Evolutionary conservation across 2,888 invertebrate genomes (phyloP).

Genomic region (Sthenelais limicola): DNA sequence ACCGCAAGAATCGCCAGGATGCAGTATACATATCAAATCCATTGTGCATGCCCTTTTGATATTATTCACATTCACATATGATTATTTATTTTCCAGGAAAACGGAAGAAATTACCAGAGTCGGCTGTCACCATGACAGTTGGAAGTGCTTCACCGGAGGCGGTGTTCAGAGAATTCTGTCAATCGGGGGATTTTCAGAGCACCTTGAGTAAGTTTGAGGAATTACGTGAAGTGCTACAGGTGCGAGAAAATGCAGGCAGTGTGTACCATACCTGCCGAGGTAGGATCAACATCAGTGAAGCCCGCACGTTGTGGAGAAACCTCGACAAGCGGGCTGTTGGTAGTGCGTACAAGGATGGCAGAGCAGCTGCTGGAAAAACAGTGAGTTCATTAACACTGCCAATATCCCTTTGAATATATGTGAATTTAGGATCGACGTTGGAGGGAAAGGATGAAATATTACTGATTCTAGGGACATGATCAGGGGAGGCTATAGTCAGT

Average conservation of each 20-base stretch:
- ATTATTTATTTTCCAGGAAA: no score
- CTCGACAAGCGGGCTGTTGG: constrained; percentile 31
- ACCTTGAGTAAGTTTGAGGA: constrained; percentile 19
- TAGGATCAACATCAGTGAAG: constrained; percentile 27
- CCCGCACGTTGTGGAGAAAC: constrained; percentile 27
- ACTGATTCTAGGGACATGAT: no score
- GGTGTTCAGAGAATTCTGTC: constrained; percentile 20
- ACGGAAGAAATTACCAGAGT: constrained; percentile 13
- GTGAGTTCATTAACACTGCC: no score
- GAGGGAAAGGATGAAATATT: no score
- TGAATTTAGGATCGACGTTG: no score
- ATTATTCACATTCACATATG: no score
- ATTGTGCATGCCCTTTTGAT: no score
- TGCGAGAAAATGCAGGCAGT: not conserved
- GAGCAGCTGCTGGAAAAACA: constrained; percentile 12
- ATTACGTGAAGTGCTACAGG: constrained; percentile 9
- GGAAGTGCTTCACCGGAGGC: constrained; percentile 23
- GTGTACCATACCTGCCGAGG: constrained; percentile 14
- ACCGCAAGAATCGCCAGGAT: no score
- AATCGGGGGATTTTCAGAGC: constrained; percentile 7
- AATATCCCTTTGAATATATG: no score
- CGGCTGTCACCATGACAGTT: constrained; percentile 15
- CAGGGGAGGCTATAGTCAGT: no score
- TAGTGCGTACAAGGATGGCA: constrained; percentile 19
- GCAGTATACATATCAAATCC: no score